Conservation (phyloP, 1,140 invertebrate genomes). For the Penaeus chinensis region DNA sequence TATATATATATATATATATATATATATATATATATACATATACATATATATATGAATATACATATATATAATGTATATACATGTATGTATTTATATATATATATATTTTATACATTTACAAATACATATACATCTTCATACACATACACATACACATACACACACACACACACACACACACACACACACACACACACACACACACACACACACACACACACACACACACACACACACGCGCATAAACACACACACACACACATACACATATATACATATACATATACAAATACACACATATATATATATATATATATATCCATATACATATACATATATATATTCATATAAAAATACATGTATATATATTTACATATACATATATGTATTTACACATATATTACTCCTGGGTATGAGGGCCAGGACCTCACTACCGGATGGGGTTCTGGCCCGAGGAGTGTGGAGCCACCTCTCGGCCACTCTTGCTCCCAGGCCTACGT, state of each 20-base stretch:
- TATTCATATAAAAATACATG: too few species aligned
- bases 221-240: neutral
- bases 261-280: neutral
- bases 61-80: neutral
- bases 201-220: neutral
- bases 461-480: too few species aligned
- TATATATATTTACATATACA: too few species aligned
- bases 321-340: too few species aligned
- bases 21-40: too few species aligned
- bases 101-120: neutral
- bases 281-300: neutral
- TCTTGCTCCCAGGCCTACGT: too few species aligned
- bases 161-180: neutral
- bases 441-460: too few species aligned
- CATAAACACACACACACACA: slow-evolving; percentile 6
- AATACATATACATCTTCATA: neutral
- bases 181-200: neutral
- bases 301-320: neutral
- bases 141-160: neutral
- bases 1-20: too few species aligned
- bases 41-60: neutral
- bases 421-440: too few species aligned
- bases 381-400: too few species aligned
- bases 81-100: neutral
- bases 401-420: too few species aligned